phyloP scores from a whole-genome alignment of 2,113 vertebrate genomes.

The Daphoenositta chrysoptera region DNA sequence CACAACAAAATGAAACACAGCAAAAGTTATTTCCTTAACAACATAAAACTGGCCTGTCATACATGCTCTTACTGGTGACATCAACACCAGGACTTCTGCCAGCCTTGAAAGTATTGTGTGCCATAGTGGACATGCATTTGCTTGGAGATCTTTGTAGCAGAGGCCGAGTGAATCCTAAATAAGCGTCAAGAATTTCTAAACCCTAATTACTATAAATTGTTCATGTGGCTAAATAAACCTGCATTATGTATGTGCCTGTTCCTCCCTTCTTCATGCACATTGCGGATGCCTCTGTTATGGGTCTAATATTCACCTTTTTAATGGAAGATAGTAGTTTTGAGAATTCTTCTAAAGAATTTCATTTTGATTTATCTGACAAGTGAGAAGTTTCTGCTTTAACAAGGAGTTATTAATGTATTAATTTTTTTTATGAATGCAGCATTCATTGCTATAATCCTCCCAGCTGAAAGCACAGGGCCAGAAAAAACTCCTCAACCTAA shows the following conservation, averaged over 20 bases:
- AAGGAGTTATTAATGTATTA: not conserved
- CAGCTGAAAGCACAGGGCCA: not conserved
- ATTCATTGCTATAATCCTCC: slow-evolving; percentile 5
- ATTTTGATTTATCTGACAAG: not conserved
- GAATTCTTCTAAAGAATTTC: not conserved
- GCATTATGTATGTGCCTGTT: not conserved
- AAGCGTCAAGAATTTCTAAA: not conserved
- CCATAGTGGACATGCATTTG: not conserved
- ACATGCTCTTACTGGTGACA: not conserved
- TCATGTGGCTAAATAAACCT: not conserved
- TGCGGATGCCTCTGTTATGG: not conserved
- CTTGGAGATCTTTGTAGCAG: not conserved
- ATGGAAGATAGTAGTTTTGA: not conserved
- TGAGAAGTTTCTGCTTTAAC: not conserved
- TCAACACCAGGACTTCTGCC: not conserved
- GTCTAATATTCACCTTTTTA: not conserved
- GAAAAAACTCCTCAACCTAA: not conserved
- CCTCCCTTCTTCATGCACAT: not conserved
- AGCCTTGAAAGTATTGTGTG: not conserved
- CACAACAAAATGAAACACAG: not conserved
- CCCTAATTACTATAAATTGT: not conserved
- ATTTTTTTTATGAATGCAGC: not conserved
- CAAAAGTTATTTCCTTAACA: not conserved
- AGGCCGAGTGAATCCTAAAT: not conserved
- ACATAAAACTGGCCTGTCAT: not conserved